A percentile compares a stretch with the other conserved stretches of the same genome.
Conservation (phyloP, 2,113 vertebrate species). For the Triplophysa tibetana region DNA sequence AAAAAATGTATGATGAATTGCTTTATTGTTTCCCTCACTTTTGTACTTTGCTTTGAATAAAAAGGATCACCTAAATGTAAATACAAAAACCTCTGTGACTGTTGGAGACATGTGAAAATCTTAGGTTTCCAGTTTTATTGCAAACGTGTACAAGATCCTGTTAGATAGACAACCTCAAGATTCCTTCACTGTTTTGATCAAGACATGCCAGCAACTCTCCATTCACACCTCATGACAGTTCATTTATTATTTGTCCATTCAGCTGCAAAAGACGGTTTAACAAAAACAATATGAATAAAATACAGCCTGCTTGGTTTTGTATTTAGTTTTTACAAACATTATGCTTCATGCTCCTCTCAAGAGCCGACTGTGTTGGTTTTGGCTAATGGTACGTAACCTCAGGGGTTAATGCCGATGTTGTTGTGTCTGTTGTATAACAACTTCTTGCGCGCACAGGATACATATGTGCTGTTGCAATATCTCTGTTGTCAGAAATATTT, state of each 20-base stretch:
- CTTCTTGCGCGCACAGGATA: conserved; percentile 50
- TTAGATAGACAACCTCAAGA: not conserved
- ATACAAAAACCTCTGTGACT: no score
- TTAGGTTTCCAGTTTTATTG: no score
- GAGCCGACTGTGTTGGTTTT: conserved; percentile 61
- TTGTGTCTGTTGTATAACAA: conserved; percentile 57
- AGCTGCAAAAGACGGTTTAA: not conserved
- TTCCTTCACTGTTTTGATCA: conserved; percentile 3
- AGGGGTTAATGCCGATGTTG: conserved; percentile 59
- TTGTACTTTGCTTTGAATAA: no score
- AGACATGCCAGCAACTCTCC: conserved; percentile 5
- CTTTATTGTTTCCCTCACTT: no score
- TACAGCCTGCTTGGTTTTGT: conserved; percentile 44
- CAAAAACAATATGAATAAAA: not conserved
- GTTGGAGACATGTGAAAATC: no score
- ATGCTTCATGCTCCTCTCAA: conserved; percentile 35
- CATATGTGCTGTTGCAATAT: conserved; percentile 26
- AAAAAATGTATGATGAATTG: no score
- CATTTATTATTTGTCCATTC: conserved; percentile 25
- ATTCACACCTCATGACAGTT: conserved; percentile 8
- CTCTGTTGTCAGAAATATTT: conserved; percentile 36
- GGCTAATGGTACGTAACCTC: conserved; percentile 61
- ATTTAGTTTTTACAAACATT: conserved; percentile 53
- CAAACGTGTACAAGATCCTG: no score
- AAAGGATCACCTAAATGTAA: no score